Evolutionary conservation across 2,797 vertebrate species (phyloP).

Genomic region (Aldrovandia affinis): DNA sequence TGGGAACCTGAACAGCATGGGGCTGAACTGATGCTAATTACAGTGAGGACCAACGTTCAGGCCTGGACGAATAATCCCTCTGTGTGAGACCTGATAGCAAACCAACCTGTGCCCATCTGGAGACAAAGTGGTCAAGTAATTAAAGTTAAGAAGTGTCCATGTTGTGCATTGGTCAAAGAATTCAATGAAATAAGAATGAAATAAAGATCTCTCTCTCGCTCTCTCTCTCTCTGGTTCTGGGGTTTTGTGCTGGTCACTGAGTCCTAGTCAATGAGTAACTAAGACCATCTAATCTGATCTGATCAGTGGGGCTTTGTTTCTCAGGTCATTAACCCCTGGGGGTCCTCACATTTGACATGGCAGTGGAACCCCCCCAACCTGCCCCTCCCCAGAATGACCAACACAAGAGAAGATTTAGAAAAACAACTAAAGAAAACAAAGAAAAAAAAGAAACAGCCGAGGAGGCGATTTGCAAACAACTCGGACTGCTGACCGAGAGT

Average conservation of each 20-base stretch:
- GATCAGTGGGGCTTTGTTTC: constrained; percentile 82
- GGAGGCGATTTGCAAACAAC: constrained; percentile 65
- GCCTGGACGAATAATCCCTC: too few species aligned
- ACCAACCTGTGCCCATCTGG: too few species aligned
- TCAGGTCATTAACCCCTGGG: constrained; percentile 78
- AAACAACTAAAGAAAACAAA: constrained; percentile 75
- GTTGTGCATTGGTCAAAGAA: too few species aligned
- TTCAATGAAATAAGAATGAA: too few species aligned
- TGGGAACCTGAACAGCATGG: too few species aligned
- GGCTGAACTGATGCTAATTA: too few species aligned
- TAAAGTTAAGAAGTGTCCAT: too few species aligned
- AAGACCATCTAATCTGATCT: constrained; percentile 81
- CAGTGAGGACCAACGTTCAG: too few species aligned
- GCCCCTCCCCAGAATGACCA: constrained; percentile 62
- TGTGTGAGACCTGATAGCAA: too few species aligned
- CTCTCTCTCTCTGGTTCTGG: constrained; percentile 69
- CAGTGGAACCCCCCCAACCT: constrained; percentile 48
- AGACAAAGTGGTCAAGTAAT: too few species aligned
- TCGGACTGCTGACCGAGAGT: constrained; percentile 57
- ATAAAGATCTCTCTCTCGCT: too few species aligned
- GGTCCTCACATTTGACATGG: constrained; percentile 74
- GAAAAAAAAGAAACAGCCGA: constrained; percentile 70
- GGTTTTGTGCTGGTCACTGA: constrained; percentile 59
- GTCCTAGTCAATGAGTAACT: constrained; percentile 62
- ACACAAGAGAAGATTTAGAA: constrained; percentile 67